Evolutionary conservation across 1,140 invertebrate species (phyloP), one percentile per base, ranked within the genome.

Genomic region (Anoplophora glabripennis): DNA sequence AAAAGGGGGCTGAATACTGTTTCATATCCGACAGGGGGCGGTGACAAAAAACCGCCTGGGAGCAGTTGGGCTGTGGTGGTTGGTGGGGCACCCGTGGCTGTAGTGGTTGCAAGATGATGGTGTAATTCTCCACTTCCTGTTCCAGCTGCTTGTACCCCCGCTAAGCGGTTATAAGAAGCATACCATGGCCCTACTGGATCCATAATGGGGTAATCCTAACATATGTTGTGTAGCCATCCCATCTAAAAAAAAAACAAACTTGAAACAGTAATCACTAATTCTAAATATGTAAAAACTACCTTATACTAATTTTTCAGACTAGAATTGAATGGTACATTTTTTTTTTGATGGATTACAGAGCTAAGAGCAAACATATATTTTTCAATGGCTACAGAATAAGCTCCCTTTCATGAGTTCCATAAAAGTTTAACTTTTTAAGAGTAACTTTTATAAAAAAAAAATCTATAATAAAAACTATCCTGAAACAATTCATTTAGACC

Each of bases 131-230:
- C 79, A 70, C 15, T 14, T 18, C 44, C 53, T 8, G 57, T 35
- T 17, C 46, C 41, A 66, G 82, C 73, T 46, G 81, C 79, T 64
- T 84, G 79, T 65, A 84, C 82, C 59, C 81, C 79, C 72, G 76
- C 72, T 73, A 89, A 75, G 65, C 86, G 84, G 78, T 88, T 88
- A 81, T 88, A 88, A 47, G 85, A 84, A 69, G 86, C 80, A 74
- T 87, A 87, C 87, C 87, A 89, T 79, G 87, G 85, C 79, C 86
- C 86, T 77, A 86, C 86, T 72, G 87, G 86, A 85, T 89, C 87
- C 86, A 89, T 89, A 9, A n/a, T 51, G 18, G 34, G 17, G 18
- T 18, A 63, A 54, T 64, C 64, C 21, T 28, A 49, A 44, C 36
- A 41, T 42, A 36, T 14, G 44, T 35, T 54, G 63, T 60, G 63